Evolutionary conservation across 1,140 invertebrate genomes (phyloP).

Genomic region (Lerema accius): DNA sequence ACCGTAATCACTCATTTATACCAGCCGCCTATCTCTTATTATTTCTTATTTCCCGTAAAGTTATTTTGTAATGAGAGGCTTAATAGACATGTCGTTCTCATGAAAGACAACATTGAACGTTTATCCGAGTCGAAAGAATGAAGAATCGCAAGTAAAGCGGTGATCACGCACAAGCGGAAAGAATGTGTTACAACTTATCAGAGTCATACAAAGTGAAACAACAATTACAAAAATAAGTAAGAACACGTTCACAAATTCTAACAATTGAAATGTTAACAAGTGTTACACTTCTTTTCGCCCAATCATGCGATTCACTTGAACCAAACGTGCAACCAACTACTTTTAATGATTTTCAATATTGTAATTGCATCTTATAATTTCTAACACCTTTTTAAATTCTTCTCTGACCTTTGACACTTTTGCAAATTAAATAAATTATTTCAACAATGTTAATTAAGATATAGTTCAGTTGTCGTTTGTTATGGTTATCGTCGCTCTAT

Average conservation of each 20-base stretch:
- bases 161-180: slow-evolving; percentile 80
- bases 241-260: slow-evolving; percentile 73
- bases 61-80: slow-evolving; percentile 1
- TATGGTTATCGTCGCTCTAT: too few relatives aligned
- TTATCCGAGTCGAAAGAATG: slow-evolving; percentile 31
- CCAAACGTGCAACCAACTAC: slow-evolving; percentile 42
- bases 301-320: slow-evolving; percentile 76
- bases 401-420: neutral
- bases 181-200: slow-evolving; percentile 74
- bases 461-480: too few relatives aligned
- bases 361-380: neutral
- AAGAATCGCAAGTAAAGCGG: slow-evolving; percentile 73
- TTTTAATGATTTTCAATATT: neutral
- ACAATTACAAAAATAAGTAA: slow-evolving; percentile 63
- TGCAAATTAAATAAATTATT: too few relatives aligned
- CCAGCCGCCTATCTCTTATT: neutral
- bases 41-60: neutral
- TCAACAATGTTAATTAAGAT: too few relatives aligned
- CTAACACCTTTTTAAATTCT: neutral
- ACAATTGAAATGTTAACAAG: slow-evolving; percentile 60
- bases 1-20: slow-evolving; percentile 30
- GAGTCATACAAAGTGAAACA: slow-evolving; percentile 66
- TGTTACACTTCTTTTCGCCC: slow-evolving; percentile 78
- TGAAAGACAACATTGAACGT: neutral
- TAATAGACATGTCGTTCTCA: neutral